Evolutionary conservation across 1,140 invertebrate genomes (phyloP), one percentile per base, ranked within the genome.

Genomic region (Pissodes strobi): DNA sequence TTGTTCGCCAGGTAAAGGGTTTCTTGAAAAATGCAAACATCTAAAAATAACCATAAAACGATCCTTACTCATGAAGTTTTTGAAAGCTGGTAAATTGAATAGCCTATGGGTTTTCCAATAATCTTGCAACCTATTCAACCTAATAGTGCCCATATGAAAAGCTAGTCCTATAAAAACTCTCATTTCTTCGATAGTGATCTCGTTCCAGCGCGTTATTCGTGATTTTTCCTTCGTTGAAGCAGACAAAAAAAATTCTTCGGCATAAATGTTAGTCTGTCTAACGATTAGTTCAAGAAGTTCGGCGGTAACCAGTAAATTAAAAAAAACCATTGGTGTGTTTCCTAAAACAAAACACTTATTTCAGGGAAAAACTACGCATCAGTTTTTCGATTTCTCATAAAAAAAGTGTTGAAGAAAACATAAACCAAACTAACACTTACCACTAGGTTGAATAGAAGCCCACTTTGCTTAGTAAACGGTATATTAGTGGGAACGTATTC

Each of bases 41-140:
- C 68, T 43, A 23, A 74, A 38, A 34, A 74, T 69, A 3, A 72
- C 8, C 18, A 72, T 17, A 63, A 73, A 75, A 21, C 65, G 43
- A 67, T 74, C 56, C 41, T 65, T 39, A 43, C 55, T 66, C 71
- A 72, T 72, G 23, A 60, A 23, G 9, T 61, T 10, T 10, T 38
- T 27, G 49, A 73, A 72, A 27, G 55, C 45, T 22, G 38, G 34
- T 19, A 70, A 37, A 45, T 64, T 66, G 34, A 66, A 71, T 17
- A 71, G 41, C 9, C 25, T 37, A 39, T 73, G 27, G 2, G 64
- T 8, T n/a, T n/a, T n/a, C n/a, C n/a, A n/a, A n/a, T n/a, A n/a
- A n/a, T n/a, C n/a, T n/a, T n/a, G n/a, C n/a, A 69, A 1, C n/a
- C 63, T 10, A 34, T 67, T 69, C 21, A 72, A 10, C 41, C 22